A percentile compares a stretch with the other conserved stretches of the same genome.
Evolutionary conservation across 2,888 invertebrate genomes (phyloP).

Genomic region (Mesorhabditis spiculigera): DNA sequence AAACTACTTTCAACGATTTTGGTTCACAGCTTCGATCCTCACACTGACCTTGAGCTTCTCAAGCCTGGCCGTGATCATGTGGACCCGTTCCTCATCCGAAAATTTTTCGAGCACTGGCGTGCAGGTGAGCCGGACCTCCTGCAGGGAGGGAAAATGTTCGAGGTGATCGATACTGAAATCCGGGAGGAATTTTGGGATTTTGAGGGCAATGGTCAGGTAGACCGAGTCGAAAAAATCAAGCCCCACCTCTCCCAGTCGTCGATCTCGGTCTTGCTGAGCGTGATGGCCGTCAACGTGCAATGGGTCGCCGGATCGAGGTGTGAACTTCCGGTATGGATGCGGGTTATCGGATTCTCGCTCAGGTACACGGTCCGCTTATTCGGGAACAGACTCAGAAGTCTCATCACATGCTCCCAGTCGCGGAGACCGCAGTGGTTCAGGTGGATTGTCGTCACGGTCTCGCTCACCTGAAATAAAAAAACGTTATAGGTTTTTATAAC

Average conservation of each 20-base stretch:
- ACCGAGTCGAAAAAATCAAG: not conserved
- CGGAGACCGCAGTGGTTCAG: conserved; percentile 23
- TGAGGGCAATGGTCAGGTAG: no score
- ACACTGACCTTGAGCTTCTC: conserved; percentile 49
- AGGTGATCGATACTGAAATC: conserved; percentile 75
- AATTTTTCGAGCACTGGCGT: conserved; percentile 64
- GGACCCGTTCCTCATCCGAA: conserved; percentile 21
- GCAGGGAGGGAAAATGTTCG: conserved; percentile 79
- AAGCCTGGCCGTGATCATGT: not conserved
- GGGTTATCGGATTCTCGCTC: conserved; percentile 55
- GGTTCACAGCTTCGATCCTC: not conserved
- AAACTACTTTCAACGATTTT: no score
- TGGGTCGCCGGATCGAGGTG: not conserved
- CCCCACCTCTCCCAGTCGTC: conserved; percentile 11
- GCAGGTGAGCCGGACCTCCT: conserved; percentile 79
- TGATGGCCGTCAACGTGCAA: conserved; percentile 5
- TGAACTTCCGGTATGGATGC: not conserved
- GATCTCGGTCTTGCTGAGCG: conserved; percentile 22
- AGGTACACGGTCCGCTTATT: conserved; percentile 67
- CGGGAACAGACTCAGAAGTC: conserved; percentile 35
- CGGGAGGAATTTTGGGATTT: no score
- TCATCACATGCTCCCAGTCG: conserved; percentile 33
- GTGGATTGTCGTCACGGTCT: not conserved
- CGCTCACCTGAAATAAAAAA: conserved; percentile 1
- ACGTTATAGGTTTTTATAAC: no score